Conservation (phyloP, 2,797 vertebrate genomes). For the Muscicapa comitata region DNA sequence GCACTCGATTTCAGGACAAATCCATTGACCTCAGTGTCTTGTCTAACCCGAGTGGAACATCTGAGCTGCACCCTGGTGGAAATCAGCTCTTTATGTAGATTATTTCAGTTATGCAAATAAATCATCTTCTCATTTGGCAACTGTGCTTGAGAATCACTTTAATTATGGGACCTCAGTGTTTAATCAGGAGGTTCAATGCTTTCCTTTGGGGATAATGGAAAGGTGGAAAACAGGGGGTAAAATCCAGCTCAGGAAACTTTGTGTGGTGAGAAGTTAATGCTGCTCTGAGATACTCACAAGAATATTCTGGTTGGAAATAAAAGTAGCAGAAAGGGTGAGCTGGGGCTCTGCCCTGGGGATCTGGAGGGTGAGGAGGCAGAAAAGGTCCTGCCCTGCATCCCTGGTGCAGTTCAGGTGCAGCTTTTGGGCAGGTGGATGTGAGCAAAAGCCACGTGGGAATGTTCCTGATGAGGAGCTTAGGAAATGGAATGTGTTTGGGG, state of each 20-base stretch:
- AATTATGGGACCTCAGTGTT: not conserved
- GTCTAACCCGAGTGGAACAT: not conserved
- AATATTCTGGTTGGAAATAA: too few relatives aligned
- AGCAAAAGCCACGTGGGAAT: not conserved
- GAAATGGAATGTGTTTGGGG: not conserved
- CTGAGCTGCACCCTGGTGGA: not conserved
- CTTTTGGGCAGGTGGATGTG: not conserved
- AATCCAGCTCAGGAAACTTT: not conserved
- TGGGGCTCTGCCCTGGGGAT: not conserved
- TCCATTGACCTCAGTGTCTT: not conserved
- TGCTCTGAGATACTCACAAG: not conserved
- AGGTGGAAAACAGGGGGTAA: not conserved
- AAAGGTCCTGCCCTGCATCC: not conserved
- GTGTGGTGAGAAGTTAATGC: not conserved
- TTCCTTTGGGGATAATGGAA: not conserved
- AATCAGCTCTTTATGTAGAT: not conserved
- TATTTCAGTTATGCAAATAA: conserved; percentile 25
- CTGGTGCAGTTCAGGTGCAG: not conserved
- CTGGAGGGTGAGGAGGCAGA: not conserved
- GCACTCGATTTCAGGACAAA: not conserved
- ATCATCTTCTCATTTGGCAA: not conserved
- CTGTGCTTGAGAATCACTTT: conserved; percentile 12
- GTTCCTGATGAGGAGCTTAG: not conserved
- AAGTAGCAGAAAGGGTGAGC: not conserved
- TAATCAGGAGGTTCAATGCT: conserved; percentile 12